Percentiles rank a stretch among this genome's conserved stretches.
Evolutionary conservation across 2,113 vertebrate genomes (phyloP).

Genomic region (Chunga burmeisteri): DNA sequence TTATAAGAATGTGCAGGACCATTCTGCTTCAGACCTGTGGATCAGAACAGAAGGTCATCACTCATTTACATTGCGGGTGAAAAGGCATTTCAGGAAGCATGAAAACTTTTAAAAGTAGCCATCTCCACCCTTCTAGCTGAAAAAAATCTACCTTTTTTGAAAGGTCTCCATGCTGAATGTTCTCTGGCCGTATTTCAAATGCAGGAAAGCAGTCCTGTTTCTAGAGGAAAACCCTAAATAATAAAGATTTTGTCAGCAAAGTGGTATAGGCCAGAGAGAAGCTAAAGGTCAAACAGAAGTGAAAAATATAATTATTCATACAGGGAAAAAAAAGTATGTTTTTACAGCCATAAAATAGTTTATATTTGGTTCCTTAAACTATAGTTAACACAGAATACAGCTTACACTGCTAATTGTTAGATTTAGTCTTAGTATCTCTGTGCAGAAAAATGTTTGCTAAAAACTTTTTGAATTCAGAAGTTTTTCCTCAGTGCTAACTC

Average conservation of each 20-base stretch:
- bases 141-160: background rate
- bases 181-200: background rate
- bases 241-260: slow-evolving; percentile 3
- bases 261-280: background rate
- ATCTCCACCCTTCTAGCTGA: background rate
- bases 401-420: background rate
- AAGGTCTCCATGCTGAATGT: background rate
- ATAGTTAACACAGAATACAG: background rate
- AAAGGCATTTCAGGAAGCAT: slow-evolving; percentile 33
- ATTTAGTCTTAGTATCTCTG: background rate
- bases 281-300: background rate
- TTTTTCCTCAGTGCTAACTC: background rate
- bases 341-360: background rate
- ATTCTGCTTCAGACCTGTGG: background rate
- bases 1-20: background rate
- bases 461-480: background rate
- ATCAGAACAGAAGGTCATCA: slow-evolving; percentile 37
- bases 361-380: background rate
- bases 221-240: slow-evolving; percentile 20
- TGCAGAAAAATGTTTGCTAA: background rate
- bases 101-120: background rate
- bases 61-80: background rate
- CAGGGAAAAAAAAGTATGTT: background rate
- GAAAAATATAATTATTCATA: background rate
- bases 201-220: background rate